Evolutionary conservation across 2,797 vertebrate species (phyloP).

Genomic region (Myotis findleyi): DNA sequence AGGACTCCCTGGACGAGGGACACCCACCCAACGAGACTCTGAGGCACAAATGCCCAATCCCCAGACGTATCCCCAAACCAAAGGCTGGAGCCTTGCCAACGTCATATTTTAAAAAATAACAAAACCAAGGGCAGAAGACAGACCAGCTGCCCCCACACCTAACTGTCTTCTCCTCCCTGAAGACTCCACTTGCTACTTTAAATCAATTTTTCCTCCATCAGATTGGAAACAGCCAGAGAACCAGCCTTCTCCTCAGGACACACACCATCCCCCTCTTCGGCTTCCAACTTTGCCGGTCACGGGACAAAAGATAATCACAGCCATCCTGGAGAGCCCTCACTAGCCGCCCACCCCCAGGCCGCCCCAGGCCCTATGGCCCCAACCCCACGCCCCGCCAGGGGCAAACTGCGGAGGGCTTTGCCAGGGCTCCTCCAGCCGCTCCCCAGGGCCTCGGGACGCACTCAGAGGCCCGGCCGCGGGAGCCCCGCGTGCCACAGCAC

Average conservation of each 20-base stretch:
- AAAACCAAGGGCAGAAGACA: slow-evolving; percentile 45
- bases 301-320: slow-evolving; percentile 58
- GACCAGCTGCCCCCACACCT: neutral
- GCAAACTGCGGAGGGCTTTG: neutral
- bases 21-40: neutral
- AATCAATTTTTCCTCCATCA: slow-evolving; percentile 61
- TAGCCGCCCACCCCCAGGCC: neutral
- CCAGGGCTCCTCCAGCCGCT: neutral
- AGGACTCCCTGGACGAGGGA: neutral
- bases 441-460: slow-evolving; percentile 43
- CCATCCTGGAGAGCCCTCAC: neutral
- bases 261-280: slow-evolving; percentile 19
- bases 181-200: slow-evolving; percentile 69
- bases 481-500: neutral
- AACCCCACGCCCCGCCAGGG: neutral
- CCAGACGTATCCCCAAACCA: neutral
- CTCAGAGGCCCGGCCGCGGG: neutral
- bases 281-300: slow-evolving; percentile 69
- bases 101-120: slow-evolving; percentile 42
- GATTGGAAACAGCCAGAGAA: neutral
- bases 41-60: neutral
- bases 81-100: neutral
- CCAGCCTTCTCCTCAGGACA: neutral
- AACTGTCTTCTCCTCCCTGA: neutral
- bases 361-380: neutral